Base-by-base conservation (phyloP, 2,888 invertebrate genomes). In the Terebella lapidaria region DNA sequence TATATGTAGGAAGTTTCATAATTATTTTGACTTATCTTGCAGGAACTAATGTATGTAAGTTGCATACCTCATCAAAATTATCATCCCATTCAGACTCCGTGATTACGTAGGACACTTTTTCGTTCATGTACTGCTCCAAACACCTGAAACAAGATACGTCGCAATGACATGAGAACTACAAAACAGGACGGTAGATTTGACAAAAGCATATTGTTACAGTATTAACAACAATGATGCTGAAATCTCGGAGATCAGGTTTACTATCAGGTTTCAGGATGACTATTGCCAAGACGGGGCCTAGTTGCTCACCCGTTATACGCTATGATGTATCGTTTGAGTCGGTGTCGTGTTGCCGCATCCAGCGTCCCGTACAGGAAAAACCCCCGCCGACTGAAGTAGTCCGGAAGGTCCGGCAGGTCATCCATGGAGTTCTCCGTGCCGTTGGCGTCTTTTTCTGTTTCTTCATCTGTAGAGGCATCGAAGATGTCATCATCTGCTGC, bases 281-380 rank as follows among this genome's bases (percentile, higher is more conserved):
- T n/a, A n/a, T n/a, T n/a, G n/a, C n/a, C n/a, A n/a, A n/a, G n/a
- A n/a, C n/a, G n/a, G n/a, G n/a, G n/a, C n/a, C n/a, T n/a, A n/a
- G n/a, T 30, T n/a, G 81, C 74, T 58, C 82, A 84, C 75, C 88
- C 89, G 52, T 86, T 84, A 77, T 86, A 87, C 0, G 87, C 88
- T 54, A 80, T 78, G 56, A 88, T 76, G 57, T 74, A 77, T 61
- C 79, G 58, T 0, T 66, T 68, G 54, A 78, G 52, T 26, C 69
- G 58, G 29, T 73, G 62, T 46, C 71, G 64, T 29, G 76, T 71
- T 22, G 57, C 46, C 0, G 65, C 62, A 3, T 62, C 63, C 58
- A 76, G 73, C n/a, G 71, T 66, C 56, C 79, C 79, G 63, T 78
- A 78, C 4, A 79, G 67, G 58, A 78, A 74, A 66, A 79, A 79